A percentile compares a stretch with the other conserved stretches of the same genome.
Evolutionary conservation across 2,113 vertebrate genomes (phyloP).

Genomic region (Echinops telfairi): DNA sequence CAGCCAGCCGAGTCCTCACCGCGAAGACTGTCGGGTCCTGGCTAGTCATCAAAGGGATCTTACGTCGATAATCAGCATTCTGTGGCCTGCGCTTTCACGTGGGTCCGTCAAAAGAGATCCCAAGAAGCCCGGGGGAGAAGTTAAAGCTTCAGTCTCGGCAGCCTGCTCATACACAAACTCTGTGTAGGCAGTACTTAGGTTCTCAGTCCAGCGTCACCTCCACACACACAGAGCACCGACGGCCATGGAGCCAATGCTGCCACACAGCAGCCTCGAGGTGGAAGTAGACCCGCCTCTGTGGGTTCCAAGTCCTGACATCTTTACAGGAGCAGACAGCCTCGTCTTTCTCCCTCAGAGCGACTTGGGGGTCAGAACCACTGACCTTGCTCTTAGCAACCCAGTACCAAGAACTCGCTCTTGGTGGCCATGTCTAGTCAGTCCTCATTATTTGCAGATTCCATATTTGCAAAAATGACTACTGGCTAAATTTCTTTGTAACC

Average conservation of each 20-base stretch:
- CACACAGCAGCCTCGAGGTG: no score
- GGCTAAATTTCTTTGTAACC: neutral
- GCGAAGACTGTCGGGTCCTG: neutral
- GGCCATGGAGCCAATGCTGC: no score
- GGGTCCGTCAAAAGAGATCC: neutral
- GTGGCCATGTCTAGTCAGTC: neutral
- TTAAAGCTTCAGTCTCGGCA: neutral
- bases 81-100: neutral
- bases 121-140: neutral
- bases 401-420: constrained; percentile 15
- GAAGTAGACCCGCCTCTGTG: no score
- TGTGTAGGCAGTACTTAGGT: neutral
- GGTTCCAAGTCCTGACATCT: no score
- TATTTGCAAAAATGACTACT: neutral
- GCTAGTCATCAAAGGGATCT: neutral
- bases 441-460: neutral
- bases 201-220: neutral
- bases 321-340: no score
- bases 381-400: no score
- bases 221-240: no score
- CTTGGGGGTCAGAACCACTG: no score
- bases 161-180: constrained; percentile 1
- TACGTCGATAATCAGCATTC: neutral
- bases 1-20: neutral
- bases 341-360: no score